Conservation (phyloP, 2,888 invertebrate genomes). For the Phortica okadai region DNA sequence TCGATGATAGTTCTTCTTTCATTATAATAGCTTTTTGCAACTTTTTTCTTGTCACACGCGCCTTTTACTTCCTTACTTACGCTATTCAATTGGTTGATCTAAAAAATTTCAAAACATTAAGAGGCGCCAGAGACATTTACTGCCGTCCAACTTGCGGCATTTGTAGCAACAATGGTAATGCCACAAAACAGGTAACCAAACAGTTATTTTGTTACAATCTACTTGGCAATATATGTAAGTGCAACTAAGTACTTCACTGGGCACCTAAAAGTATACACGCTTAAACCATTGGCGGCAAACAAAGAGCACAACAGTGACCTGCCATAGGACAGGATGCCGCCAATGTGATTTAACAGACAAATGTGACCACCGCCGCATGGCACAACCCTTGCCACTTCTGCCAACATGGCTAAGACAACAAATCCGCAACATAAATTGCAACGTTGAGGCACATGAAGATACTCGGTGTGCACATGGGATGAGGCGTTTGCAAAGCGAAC, state of each 20-base stretch:
- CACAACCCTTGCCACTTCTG: not conserved
- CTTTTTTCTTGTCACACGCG: no score
- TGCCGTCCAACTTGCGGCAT: no score
- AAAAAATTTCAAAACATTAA: no score
- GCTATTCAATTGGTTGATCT: no score
- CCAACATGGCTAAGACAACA: constrained; percentile 17
- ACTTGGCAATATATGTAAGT: not conserved
- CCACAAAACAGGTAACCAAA: not conserved
- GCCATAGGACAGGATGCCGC: not conserved
- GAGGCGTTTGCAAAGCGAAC: not conserved
- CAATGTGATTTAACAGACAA: not conserved
- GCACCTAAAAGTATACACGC: no score
- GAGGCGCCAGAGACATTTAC: no score
- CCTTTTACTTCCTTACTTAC: no score
- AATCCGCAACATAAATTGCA: constrained; percentile 26
- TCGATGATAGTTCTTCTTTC: no score
- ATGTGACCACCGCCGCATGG: not conserved
- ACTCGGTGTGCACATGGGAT: not conserved
- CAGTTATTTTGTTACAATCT: not conserved
- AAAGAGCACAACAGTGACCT: no score
- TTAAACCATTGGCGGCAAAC: no score
- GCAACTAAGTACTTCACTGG: no score
- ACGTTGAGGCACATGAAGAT: not conserved
- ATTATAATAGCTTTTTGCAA: no score
- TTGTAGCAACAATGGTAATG: not conserved